A percentile compares a stretch with the other conserved stretches of the same genome.
Evolutionary conservation across 2,797 vertebrate genomes (phyloP).

Genomic region (Dendrocincla fuliginosa): DNA sequence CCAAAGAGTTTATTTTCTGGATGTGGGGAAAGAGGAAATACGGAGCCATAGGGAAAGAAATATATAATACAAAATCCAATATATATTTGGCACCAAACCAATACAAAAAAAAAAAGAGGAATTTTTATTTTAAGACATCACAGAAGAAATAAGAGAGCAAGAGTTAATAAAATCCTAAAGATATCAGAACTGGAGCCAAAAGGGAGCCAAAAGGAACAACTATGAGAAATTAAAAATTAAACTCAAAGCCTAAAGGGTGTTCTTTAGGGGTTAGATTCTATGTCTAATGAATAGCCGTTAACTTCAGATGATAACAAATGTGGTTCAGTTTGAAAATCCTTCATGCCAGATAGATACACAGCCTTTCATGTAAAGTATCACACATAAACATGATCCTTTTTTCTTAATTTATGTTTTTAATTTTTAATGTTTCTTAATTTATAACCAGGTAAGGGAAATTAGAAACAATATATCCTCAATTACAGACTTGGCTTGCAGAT

Average conservation of each 20-base stretch:
- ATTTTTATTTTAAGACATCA: neutral
- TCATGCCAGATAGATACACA: neutral
- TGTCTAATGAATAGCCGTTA: neutral
- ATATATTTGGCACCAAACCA: neutral
- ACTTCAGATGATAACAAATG: neutral
- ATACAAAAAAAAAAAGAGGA: neutral
- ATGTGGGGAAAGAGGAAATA: neutral
- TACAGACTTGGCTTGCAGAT: neutral
- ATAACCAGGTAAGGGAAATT: neutral
- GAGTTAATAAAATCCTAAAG: neutral
- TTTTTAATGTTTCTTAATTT: neutral
- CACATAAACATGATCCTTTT: accelerated
- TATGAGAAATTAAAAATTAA: neutral
- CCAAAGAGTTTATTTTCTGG: neutral
- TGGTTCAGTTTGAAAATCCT: neutral
- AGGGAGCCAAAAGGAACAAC: neutral
- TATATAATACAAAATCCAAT: neutral
- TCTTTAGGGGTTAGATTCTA: neutral
- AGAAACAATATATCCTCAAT: neutral
- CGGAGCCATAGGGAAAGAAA: neutral
- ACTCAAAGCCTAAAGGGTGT: neutral
- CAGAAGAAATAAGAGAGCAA: neutral
- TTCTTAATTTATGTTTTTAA: neutral
- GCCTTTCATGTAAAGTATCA: neutral
- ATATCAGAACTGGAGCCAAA: neutral